phyloP scores from a whole-genome alignment of 1,140 invertebrate species.

The Lerema accius region DNA sequence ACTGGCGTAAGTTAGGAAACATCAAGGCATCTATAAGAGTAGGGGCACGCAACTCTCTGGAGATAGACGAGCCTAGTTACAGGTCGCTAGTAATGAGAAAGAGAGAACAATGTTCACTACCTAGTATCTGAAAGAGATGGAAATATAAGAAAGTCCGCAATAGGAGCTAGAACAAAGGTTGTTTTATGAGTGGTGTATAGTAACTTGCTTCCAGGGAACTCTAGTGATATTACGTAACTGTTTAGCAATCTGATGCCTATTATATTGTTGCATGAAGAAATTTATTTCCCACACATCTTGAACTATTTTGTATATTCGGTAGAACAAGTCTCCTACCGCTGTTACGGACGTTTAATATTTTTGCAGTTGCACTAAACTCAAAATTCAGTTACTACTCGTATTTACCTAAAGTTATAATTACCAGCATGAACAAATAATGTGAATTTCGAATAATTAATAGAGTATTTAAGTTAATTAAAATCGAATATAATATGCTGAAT shows the following conservation, averaged over 20 bases:
- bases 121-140: not conserved
- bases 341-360: too few species aligned
- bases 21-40: not conserved
- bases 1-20: not conserved
- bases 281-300: too few species aligned
- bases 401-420: too few species aligned
- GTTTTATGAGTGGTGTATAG: conserved; percentile 14
- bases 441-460: not conserved
- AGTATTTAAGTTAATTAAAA: conserved; percentile 1
- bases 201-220: conserved; percentile 12
- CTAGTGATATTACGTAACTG: conserved; percentile 7
- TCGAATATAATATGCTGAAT: not conserved
- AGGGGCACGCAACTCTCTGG: not conserved
- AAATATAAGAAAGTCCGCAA: conserved; percentile 3
- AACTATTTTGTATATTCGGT: too few species aligned
- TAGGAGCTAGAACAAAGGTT: conserved; percentile 22
- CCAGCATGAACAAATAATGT: too few species aligned
- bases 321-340: too few species aligned
- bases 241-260: not conserved
- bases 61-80: conserved; percentile 4
- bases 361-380: too few species aligned
- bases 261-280: too few species aligned
- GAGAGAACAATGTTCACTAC: not conserved
- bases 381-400: too few species aligned
- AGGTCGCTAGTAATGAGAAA: not conserved